Percentiles rank a stretch among this genome's conserved stretches.
These are phyloP conservation scores for Thalassarche chlororhynchos DNA, from an alignment of 2,113 vertebrate genomes.

Conservation along the genomic window DNA sequence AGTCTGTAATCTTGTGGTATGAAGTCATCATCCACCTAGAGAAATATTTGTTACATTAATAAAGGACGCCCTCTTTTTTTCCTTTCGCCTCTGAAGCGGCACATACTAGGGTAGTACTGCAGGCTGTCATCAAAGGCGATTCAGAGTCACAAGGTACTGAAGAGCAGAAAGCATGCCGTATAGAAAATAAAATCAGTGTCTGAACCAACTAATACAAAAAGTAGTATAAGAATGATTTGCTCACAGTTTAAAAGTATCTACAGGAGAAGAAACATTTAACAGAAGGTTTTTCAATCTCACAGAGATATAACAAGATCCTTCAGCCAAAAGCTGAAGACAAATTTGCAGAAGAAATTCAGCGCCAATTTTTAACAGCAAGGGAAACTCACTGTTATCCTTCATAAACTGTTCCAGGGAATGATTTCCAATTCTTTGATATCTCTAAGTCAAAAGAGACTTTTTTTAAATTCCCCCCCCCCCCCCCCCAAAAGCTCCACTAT, in stretches of 20 bases:
- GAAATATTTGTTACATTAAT: not conserved
- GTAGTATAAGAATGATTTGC: not conserved
- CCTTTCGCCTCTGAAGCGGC: not conserved
- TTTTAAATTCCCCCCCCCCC: too few species aligned
- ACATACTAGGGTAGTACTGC: not conserved
- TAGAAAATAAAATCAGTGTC: not conserved
- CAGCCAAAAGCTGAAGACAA: not conserved
- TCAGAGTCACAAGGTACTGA: not conserved
- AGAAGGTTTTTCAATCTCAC: not conserved
- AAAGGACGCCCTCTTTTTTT: not conserved
- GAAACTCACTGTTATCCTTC: not conserved
- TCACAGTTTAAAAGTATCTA: not conserved
- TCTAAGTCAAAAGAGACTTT: not conserved
- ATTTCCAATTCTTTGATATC: not conserved
- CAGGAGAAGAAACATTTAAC: not conserved
- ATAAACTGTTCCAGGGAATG: not conserved
- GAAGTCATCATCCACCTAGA: constrained; percentile 95
- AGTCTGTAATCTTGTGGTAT: constrained; percentile 88
- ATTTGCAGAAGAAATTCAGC: not conserved
- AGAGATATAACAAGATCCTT: not conserved
- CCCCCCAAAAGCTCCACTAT: not conserved
- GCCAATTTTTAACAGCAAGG: not conserved
- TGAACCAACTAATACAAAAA: not conserved
- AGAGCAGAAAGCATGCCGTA: not conserved
- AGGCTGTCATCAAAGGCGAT: not conserved